A percentile compares a stretch with the other conserved stretches of the same genome.
phyloP scores from a whole-genome alignment of 2,888 invertebrate species.

The Elgonia sp. region DNA sequence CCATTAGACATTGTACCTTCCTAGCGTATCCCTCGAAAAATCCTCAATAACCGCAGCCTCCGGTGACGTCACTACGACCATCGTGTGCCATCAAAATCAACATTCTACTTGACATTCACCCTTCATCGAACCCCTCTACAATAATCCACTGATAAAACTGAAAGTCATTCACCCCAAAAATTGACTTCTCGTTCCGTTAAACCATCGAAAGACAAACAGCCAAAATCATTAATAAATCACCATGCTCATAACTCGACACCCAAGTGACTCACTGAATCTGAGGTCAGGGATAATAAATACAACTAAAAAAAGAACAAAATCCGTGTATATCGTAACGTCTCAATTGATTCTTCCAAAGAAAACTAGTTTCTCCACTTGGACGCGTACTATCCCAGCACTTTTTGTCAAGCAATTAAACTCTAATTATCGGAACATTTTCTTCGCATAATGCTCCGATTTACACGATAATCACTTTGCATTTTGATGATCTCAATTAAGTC shows the following conservation, averaged over 20 bases:
- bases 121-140: slow-evolving; percentile 12
- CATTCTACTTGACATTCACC: slow-evolving; percentile 60
- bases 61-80: slow-evolving; percentile 82
- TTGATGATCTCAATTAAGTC: slow-evolving; percentile 42
- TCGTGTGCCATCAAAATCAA: slow-evolving; percentile 67
- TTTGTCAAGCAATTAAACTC: slow-evolving; percentile 72
- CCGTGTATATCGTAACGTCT: slow-evolving; percentile 30
- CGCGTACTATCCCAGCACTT: slow-evolving; percentile 59
- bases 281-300: slow-evolving; percentile 31
- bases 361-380: slow-evolving; percentile 73
- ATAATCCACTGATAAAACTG: background rate
- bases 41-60: slow-evolving; percentile 84
- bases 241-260: background rate
- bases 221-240: slow-evolving; percentile 24
- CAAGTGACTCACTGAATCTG: slow-evolving; percentile 27
- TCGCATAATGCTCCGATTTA: slow-evolving; percentile 55
- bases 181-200: slow-evolving; percentile 20
- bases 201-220: background rate
- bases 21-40: slow-evolving; percentile 85
- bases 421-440: slow-evolving; percentile 61
- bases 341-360: slow-evolving; percentile 55
- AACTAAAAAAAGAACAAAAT: slow-evolving; percentile 1
- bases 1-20: slow-evolving; percentile 81
- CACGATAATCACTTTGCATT: slow-evolving; percentile 60
- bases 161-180: slow-evolving; percentile 20